These are phyloP conservation scores for Bos javanicus DNA, from an alignment of 2,113 vertebrate species.

Conservation along the genomic window DNA sequence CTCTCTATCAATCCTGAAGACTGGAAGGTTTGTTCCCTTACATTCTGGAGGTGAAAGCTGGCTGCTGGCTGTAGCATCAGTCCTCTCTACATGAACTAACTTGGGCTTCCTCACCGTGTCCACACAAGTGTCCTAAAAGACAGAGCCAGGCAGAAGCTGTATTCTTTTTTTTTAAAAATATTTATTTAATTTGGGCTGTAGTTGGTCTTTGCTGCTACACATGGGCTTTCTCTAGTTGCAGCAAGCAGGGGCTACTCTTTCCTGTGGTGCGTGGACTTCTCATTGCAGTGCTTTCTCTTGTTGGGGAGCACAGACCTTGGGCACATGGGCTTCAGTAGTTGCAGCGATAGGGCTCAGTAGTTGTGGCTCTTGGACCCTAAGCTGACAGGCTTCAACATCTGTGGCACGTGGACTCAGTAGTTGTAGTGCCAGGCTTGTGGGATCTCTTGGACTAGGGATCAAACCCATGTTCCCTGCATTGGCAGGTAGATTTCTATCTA, in stretches of 20 bases:
- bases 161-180: neutral
- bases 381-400: neutral
- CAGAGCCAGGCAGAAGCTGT: neutral
- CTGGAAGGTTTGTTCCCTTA: neutral
- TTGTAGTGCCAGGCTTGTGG: accelerated
- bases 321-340: neutral
- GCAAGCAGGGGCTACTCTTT: neutral
- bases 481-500: neutral
- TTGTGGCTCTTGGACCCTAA: neutral
- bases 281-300: neutral
- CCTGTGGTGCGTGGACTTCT: neutral
- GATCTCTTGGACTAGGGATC: neutral
- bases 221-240: neutral
- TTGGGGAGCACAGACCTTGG: neutral
- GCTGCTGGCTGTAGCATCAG: neutral
- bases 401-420: neutral
- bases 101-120: neutral
- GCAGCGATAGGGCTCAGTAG: neutral
- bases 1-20: neutral
- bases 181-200: neutral
- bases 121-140: neutral
- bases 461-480: neutral
- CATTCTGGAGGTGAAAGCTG: neutral
- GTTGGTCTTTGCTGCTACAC: neutral
- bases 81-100: neutral